Evolutionary conservation across 2,888 invertebrate species (phyloP).

Genomic region (Harmothoe impar): DNA sequence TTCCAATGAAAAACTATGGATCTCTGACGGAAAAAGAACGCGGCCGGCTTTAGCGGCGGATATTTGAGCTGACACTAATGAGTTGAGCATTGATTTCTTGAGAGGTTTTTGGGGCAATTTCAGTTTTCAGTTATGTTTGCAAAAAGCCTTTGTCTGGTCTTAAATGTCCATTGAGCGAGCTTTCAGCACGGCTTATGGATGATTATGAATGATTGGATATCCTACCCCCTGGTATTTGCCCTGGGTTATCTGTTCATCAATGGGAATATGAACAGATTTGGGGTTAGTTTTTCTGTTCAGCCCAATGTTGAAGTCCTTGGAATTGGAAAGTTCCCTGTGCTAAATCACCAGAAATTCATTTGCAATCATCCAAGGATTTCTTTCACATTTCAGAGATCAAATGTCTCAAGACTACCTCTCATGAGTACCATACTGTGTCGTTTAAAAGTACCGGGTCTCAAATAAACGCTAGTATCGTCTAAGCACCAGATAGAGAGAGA

Average conservation of each 20-base stretch:
- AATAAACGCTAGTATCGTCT: no score
- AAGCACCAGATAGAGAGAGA: no score
- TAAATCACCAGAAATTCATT: no score
- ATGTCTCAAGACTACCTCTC: no score
- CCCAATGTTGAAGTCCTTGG: no score
- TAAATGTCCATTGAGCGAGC: not conserved
- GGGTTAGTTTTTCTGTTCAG: not conserved
- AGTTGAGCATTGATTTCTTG: not conserved
- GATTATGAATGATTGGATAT: no score
- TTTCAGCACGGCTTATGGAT: not conserved
- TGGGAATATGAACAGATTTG: not conserved
- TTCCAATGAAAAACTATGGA: not conserved
- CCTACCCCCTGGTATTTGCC: not conserved
- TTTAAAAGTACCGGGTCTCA: no score
- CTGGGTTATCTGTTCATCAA: not conserved
- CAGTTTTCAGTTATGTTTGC: not conserved
- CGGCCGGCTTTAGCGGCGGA: not conserved
- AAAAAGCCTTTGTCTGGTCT: not conserved
- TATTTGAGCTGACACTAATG: constrained; percentile 9
- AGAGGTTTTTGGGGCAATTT: not conserved
- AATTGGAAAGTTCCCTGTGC: no score
- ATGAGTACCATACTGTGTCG: no score
- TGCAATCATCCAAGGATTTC: no score
- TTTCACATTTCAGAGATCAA: no score
- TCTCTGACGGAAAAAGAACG: not conserved